Percentiles rank a stretch among this genome's conserved stretches.
Conservation (phyloP, 1,140 invertebrate genomes). For the Anastrepha obliqua region DNA sequence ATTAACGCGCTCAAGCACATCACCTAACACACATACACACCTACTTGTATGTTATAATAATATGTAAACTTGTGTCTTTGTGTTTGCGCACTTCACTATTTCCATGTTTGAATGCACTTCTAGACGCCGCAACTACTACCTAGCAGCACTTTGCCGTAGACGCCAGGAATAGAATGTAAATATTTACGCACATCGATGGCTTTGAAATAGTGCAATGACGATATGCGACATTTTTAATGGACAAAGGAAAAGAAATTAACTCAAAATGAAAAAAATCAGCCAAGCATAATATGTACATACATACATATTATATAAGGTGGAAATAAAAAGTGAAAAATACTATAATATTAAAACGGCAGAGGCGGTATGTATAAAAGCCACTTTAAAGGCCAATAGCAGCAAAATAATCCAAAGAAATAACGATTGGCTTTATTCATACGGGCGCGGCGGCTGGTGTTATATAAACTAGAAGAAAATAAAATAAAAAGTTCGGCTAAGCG, state of each 20-base stretch:
- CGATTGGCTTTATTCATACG: background rate
- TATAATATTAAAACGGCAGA: background rate
- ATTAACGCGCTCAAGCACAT: background rate
- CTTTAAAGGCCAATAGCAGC: background rate
- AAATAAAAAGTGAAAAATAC: background rate
- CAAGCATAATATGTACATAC: background rate
- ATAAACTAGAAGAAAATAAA: background rate
- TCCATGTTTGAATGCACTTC: constrained; percentile 36
- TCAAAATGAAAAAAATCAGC: background rate
- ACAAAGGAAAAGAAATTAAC: background rate
- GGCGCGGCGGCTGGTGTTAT: background rate
- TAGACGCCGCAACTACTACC: constrained; percentile 9
- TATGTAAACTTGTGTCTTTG: background rate
- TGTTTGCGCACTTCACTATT: background rate
- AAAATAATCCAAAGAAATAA: background rate
- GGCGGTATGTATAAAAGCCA: background rate
- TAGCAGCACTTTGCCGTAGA: constrained; percentile 7
- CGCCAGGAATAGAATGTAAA: constrained; percentile 9
- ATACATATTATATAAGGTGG: background rate
- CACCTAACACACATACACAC: background rate
- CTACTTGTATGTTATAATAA: background rate
- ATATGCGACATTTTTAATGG: background rate
- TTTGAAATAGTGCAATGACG: background rate
- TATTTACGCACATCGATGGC: background rate
- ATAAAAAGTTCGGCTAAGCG: background rate